A percentile compares a stretch with the other conserved stretches of the same genome.
Evolutionary conservation across 2,797 vertebrate species (phyloP).

Genomic region (Trachurus trachurus): DNA sequence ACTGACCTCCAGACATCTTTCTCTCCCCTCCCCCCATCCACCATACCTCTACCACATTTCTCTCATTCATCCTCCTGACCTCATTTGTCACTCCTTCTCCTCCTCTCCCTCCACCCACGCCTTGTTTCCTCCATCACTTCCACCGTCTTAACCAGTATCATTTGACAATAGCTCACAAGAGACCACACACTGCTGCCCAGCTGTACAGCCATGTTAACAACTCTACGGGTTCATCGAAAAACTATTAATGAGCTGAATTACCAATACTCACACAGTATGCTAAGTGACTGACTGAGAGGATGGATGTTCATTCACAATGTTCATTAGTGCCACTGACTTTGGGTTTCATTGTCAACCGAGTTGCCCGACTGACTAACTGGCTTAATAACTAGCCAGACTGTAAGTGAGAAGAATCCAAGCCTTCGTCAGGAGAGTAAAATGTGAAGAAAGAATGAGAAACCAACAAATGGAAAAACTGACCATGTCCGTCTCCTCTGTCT

Average conservation of each 20-base stretch:
- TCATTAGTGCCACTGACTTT: constrained; percentile 20
- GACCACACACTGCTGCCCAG: neutral
- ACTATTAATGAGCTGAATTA: constrained; percentile 36
- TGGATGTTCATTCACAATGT: constrained; percentile 4
- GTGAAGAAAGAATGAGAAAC: constrained; percentile 9
- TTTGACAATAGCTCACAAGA: constrained; percentile 4
- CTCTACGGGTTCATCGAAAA: neutral
- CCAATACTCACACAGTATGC: constrained; percentile 12
- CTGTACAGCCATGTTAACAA: neutral
- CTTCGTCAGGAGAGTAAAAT: constrained; percentile 5
- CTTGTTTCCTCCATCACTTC: constrained; percentile 16
- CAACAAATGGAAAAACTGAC: constrained; percentile 30
- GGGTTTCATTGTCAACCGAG: neutral
- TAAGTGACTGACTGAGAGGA: constrained; percentile 18
- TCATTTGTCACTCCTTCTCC: constrained; percentile 33
- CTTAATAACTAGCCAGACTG: constrained; percentile 25
- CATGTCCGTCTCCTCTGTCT: constrained; percentile 7
- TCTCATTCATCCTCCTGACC: constrained; percentile 32
- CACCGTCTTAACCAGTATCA: neutral
- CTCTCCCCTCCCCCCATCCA: constrained; percentile 2
- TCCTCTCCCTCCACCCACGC: constrained; percentile 4
- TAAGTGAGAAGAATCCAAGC: neutral
- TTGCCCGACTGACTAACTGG: constrained; percentile 24
- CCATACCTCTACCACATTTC: constrained; percentile 18
- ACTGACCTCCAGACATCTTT: constrained; percentile 55